These are phyloP conservation scores for Dryococelus australis DNA, from an alignment of 2,888 invertebrate genomes.

Conservation along the genomic window DNA sequence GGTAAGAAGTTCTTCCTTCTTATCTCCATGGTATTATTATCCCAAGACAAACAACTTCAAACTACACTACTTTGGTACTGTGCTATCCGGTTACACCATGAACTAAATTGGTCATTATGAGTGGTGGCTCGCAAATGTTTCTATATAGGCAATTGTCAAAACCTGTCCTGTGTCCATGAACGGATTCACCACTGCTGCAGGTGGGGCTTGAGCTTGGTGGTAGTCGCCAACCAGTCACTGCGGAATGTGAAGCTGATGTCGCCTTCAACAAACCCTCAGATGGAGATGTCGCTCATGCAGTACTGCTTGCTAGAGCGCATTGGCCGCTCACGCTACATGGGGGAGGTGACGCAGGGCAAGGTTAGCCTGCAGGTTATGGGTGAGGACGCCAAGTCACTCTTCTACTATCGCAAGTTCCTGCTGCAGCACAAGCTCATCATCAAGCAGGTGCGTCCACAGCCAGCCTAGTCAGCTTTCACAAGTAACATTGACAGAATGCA, in stretches of 20 bases:
- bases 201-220: constrained; percentile 69
- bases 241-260: constrained; percentile 67
- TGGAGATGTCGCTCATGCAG: constrained; percentile 64
- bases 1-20: too few relatives aligned
- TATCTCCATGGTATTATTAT: too few relatives aligned
- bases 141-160: too few relatives aligned
- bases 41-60: too few relatives aligned
- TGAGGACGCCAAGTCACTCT: constrained; percentile 69
- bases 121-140: too few relatives aligned
- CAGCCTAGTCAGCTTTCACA: background rate
- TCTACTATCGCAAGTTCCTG: constrained; percentile 71
- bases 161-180: too few relatives aligned
- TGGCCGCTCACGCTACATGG: constrained; percentile 72
- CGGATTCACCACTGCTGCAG: constrained; percentile 54
- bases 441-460: constrained; percentile 61
- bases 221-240: constrained; percentile 72
- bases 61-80: too few relatives aligned
- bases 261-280: constrained; percentile 52
- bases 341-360: constrained; percentile 73
- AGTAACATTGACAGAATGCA: too few relatives aligned
- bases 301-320: constrained; percentile 79
- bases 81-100: too few relatives aligned
- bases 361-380: constrained; percentile 63
- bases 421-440: constrained; percentile 65
- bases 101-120: too few relatives aligned